Evolutionary conservation across 2,113 vertebrate species (phyloP).

Genomic region (Indicator maculatus): DNA sequence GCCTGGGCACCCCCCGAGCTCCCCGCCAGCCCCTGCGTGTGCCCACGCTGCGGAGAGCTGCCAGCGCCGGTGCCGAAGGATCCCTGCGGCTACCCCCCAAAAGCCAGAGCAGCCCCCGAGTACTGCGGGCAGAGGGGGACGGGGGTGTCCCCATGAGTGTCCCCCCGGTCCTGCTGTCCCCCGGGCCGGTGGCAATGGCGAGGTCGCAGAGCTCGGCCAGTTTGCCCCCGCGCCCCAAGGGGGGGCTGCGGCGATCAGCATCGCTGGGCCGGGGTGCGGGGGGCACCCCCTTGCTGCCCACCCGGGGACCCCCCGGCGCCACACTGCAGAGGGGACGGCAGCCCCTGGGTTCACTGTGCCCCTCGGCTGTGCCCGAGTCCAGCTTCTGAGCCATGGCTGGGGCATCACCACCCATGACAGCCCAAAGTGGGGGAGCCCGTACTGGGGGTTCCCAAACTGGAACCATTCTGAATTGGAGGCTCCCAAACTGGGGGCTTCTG

Average conservation of each 20-base stretch:
- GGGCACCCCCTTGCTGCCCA: rapidly evolving
- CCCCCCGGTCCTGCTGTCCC: not conserved
- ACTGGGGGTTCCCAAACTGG: not conserved
- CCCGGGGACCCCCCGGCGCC: not conserved
- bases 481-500: too few species aligned
- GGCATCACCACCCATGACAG: not conserved
- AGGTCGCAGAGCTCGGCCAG: not conserved
- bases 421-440: not conserved
- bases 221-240: constrained; percentile 52
- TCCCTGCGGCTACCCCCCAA: not conserved
- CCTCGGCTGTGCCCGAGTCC: constrained; percentile 77
- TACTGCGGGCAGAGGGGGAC: rapidly evolving
- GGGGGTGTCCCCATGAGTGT: rapidly evolving
- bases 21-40: not conserved
- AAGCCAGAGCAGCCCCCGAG: not conserved
- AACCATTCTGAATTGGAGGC: not conserved
- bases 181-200: not conserved
- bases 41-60: not conserved
- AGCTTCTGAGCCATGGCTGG: constrained; percentile 79
- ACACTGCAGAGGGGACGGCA: constrained; percentile 80
- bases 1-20: not conserved
- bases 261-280: not conserved
- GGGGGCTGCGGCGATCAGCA: constrained; percentile 41
- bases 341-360: constrained; percentile 79
- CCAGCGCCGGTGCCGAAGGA: not conserved